Evolutionary conservation across 2,797 vertebrate species (phyloP).

Genomic region (Spondyliosoma cantharus): DNA sequence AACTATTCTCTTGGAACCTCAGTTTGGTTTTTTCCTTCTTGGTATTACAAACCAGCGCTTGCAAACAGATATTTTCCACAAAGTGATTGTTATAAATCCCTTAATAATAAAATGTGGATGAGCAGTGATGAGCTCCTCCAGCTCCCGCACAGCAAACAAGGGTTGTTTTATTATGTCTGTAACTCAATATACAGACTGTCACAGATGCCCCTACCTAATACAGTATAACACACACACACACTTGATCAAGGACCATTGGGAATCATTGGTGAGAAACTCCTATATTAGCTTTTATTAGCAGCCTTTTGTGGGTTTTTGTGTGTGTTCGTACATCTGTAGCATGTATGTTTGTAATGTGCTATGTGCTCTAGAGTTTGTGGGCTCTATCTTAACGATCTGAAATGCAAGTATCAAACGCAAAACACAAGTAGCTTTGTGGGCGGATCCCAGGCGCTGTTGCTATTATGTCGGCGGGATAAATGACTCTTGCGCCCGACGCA

Average conservation of each 20-base stretch:
- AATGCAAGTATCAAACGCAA: too few species aligned
- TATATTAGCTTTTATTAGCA: slow-evolving; percentile 3
- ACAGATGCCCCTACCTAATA: neutral
- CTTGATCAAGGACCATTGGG: neutral
- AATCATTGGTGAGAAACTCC: slow-evolving; percentile 13
- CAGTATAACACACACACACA: slow-evolving; percentile 5
- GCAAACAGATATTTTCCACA: slow-evolving; percentile 23
- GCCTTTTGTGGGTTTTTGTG: neutral
- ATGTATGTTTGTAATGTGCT: neutral
- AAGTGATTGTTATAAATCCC: slow-evolving; percentile 43
- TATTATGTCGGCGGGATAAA: too few species aligned
- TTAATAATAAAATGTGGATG: slow-evolving; percentile 54
- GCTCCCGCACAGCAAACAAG: slow-evolving; percentile 55
- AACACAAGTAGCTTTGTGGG: too few species aligned
- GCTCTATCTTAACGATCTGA: too few species aligned
- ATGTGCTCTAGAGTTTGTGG: neutral
- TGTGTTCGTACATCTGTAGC: neutral
- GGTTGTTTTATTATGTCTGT: slow-evolving; percentile 49
- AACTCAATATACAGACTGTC: slow-evolving; percentile 51
- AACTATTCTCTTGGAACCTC: slow-evolving; percentile 15
- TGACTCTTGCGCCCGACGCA: too few species aligned
- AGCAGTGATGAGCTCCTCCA: slow-evolving; percentile 20
- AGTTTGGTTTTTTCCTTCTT: slow-evolving; percentile 43
- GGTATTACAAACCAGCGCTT: neutral
- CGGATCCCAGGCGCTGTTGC: too few species aligned